Evolutionary conservation across 1,140 invertebrate species (phyloP).

Genomic region (Carcinoscorpius rotundicauda): DNA sequence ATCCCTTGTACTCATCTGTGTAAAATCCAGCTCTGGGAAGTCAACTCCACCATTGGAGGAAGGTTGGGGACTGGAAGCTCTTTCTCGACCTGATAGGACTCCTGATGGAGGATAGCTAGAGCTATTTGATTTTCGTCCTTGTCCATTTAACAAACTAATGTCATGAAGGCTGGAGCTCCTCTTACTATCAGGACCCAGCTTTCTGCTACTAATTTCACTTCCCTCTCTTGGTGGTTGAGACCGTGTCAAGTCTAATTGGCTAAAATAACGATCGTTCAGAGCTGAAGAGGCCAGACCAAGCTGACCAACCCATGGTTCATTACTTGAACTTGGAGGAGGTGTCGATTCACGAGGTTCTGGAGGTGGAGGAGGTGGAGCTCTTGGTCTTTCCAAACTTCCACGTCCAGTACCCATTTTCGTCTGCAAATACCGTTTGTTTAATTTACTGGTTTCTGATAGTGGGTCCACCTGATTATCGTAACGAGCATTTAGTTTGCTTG

Average conservation of each 20-base stretch:
- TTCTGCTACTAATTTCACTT: too few relatives aligned
- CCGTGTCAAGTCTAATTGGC: slow-evolving; percentile 14
- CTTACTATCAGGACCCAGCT: too few relatives aligned
- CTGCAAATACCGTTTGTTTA: slow-evolving; percentile 18
- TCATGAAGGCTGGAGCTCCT: too few relatives aligned
- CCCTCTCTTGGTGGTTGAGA: too few relatives aligned
- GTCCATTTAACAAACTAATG: too few relatives aligned
- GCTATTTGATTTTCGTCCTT: too few relatives aligned
- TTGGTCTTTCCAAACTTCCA: slow-evolving; percentile 3
- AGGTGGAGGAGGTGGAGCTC: background rate
- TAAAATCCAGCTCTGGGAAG: slow-evolving; percentile 44
- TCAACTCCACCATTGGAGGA: slow-evolving; percentile 15
- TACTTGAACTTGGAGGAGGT: slow-evolving; percentile 1
- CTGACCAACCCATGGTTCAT: slow-evolving; percentile 18
- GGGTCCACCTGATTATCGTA: slow-evolving; percentile 36
- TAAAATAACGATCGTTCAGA: slow-evolving; percentile 28
- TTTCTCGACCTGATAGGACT: too few relatives aligned
- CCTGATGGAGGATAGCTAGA: too few relatives aligned
- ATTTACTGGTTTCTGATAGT: slow-evolving; percentile 21
- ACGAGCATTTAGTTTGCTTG: slow-evolving; percentile 65
- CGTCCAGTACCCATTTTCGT: slow-evolving; percentile 1
- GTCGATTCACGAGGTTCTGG: background rate
- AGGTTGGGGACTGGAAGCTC: too few relatives aligned
- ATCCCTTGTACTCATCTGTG: slow-evolving; percentile 45
- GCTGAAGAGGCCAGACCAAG: slow-evolving; percentile 25